phyloP scores from a whole-genome alignment of 2,113 vertebrate species.

The Bubo blakistoni region DNA sequence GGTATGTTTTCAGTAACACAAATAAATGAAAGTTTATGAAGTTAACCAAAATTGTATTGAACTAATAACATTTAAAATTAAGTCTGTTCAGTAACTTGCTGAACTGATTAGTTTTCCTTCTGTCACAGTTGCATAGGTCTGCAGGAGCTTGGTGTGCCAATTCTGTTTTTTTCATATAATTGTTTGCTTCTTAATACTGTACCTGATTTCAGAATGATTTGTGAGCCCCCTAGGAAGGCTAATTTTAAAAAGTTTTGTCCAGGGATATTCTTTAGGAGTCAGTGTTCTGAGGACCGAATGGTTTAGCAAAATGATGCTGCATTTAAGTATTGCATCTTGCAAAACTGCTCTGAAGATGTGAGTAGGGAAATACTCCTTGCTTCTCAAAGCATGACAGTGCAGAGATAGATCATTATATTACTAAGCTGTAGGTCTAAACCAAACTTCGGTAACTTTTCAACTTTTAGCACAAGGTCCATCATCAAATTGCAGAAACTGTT shows the following conservation, averaged over 20 bases:
- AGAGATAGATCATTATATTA: not conserved
- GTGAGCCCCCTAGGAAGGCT: not conserved
- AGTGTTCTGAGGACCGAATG: not conserved
- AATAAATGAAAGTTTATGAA: constrained; percentile 31
- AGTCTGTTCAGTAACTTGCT: not conserved
- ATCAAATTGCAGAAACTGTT: not conserved
- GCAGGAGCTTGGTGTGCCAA: not conserved
- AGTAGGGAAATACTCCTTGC: not conserved
- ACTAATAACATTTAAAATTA: constrained; percentile 5
- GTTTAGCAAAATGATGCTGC: not conserved
- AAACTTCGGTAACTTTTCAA: not conserved
- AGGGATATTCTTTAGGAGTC: not conserved
- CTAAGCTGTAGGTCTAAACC: not conserved
- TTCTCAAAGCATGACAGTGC: not conserved
- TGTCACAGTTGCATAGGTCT: not conserved
- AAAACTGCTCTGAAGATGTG: not conserved
- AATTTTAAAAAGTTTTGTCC: not conserved
- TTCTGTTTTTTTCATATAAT: not conserved
- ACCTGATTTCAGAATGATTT: not conserved
- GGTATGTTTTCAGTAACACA: not conserved
- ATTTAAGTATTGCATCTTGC: not conserved
- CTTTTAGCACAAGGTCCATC: not conserved
- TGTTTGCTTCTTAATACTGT: not conserved
- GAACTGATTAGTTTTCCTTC: not conserved
- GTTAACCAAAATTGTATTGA: constrained; percentile 38